phyloP scores from a whole-genome alignment of 2,113 vertebrate species.

The Silurus glanis region DNA sequence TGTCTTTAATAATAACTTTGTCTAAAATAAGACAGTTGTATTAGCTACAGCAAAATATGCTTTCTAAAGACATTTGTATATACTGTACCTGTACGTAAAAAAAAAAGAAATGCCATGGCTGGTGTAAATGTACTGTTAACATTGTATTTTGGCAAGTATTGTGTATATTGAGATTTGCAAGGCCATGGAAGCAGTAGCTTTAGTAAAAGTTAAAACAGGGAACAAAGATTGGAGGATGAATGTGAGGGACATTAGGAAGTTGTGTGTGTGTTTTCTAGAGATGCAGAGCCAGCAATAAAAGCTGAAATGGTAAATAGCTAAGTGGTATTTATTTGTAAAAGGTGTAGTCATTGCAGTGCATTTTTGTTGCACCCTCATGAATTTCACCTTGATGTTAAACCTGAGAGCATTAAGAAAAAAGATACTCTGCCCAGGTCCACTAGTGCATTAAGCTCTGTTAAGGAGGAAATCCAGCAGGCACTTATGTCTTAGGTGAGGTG shows the following conservation, averaged over 20 bases:
- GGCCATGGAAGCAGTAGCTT: not conserved
- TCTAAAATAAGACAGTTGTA: constrained; percentile 8
- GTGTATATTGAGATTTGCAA: not conserved
- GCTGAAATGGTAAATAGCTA: not conserved
- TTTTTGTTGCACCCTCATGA: not conserved
- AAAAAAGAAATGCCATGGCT: not conserved
- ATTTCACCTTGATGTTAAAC: not conserved
- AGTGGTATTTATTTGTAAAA: not conserved
- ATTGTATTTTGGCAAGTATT: not conserved
- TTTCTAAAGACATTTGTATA: not conserved
- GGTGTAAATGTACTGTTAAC: not conserved
- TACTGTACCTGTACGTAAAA: not conserved
- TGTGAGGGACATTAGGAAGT: not conserved
- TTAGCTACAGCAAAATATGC: not conserved
- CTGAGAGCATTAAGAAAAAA: not conserved
- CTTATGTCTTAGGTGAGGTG: not conserved
- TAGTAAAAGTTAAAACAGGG: not conserved
- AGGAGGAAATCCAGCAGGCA: not conserved
- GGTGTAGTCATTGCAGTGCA: not conserved
- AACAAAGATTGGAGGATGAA: not conserved
- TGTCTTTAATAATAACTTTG: constrained; percentile 36
- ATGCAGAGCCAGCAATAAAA: not conserved
- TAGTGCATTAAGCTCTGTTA: not conserved
- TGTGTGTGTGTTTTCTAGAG: not conserved
- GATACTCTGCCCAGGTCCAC: not conserved